phyloP scores from a whole-genome alignment of 2,888 invertebrate genomes.

The Chrysotoxum bicinctum region DNA sequence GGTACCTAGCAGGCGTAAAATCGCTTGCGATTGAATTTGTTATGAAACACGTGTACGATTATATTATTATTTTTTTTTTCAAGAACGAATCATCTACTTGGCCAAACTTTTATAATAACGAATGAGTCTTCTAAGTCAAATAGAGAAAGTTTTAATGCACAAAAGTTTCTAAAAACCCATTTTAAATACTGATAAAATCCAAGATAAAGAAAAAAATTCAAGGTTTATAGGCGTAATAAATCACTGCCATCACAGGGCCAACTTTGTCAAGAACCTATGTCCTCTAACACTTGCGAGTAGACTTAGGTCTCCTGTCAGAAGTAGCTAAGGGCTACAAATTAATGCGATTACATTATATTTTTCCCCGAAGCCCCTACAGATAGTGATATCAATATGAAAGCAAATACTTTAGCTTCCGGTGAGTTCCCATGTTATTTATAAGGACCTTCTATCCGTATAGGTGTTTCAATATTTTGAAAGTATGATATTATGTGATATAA shows the following conservation, averaged over 20 bases:
- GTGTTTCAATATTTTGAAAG: constrained; percentile 6
- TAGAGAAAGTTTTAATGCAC: constrained; percentile 1
- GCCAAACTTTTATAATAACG: too few relatives aligned
- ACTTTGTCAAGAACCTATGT: too few relatives aligned
- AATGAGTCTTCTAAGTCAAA: too few relatives aligned
- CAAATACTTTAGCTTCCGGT: background rate
- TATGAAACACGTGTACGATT: background rate
- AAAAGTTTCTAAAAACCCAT: background rate
- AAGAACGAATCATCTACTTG: background rate
- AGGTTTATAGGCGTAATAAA: constrained; percentile 10
- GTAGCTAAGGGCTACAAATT: background rate
- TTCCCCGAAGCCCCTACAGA: background rate
- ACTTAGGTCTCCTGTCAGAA: constrained; percentile 1
- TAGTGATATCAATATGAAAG: background rate
- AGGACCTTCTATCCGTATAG: too few relatives aligned
- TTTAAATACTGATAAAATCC: constrained; percentile 5
- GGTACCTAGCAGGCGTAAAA: background rate
- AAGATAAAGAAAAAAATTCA: constrained; percentile 9
- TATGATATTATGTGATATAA: background rate
- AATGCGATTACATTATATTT: constrained; percentile 2
- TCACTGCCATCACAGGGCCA: too few relatives aligned
- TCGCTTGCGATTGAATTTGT: constrained; percentile 4
- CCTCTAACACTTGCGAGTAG: too few relatives aligned
- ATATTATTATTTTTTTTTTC: background rate
- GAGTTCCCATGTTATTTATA: too few relatives aligned